Conservation (phyloP, 2,797 vertebrate species). For the Muscicapa striata region DNA sequence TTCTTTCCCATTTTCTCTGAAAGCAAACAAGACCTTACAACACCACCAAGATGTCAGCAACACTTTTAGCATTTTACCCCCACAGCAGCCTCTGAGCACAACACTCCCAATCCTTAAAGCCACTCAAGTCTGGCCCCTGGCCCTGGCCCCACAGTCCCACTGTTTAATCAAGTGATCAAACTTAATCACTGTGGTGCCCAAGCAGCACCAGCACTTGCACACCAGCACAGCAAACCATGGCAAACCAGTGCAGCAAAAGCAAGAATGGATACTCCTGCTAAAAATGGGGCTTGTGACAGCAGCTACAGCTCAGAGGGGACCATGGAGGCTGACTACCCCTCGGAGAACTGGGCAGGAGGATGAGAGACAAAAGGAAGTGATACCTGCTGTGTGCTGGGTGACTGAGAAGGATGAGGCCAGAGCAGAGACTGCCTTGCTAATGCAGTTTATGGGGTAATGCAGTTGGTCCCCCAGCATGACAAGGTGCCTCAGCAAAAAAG, state of each 20-base stretch:
- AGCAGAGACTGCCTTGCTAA: background rate
- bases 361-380: background rate
- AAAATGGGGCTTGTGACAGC: background rate
- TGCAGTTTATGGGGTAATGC: background rate
- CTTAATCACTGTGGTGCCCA: background rate
- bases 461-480: accelerated
- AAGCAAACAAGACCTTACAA: background rate
- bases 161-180: background rate
- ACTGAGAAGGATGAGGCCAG: background rate
- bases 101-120: background rate
- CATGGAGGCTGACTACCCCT: accelerated
- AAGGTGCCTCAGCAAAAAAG: accelerated
- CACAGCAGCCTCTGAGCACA: background rate
- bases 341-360: background rate
- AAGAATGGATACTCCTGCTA: background rate
- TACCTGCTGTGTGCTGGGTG: background rate
- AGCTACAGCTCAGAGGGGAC: background rate
- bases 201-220: background rate
- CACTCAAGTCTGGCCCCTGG: background rate
- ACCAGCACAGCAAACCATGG: background rate
- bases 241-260: background rate
- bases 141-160: background rate
- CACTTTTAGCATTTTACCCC: background rate
- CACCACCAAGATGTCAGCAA: background rate
- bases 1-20: background rate